These are phyloP conservation scores for Drosophila ercepeae DNA, from an alignment of 1,140 invertebrate genomes.

Conservation along the genomic window DNA sequence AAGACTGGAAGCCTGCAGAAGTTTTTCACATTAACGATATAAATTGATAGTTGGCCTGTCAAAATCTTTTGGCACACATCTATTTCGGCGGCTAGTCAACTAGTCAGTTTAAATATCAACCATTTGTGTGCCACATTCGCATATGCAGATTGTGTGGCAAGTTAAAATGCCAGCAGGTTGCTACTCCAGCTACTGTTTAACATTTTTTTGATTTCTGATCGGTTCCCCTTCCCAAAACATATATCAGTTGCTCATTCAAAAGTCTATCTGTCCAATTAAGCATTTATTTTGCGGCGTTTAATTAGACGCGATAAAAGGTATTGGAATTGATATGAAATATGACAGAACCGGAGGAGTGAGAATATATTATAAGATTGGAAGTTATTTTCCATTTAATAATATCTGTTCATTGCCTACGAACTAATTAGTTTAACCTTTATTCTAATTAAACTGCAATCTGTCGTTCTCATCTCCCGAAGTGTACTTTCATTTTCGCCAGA, in stretches of 20 bases:
- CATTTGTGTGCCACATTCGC: slow-evolving; percentile 36
- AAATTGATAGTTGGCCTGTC: slow-evolving; percentile 68
- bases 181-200: slow-evolving; percentile 39
- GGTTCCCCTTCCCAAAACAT: slow-evolving; percentile 17
- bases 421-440: neutral
- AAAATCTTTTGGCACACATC: slow-evolving; percentile 79
- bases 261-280: slow-evolving; percentile 81
- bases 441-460: slow-evolving; percentile 7
- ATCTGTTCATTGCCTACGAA: neutral
- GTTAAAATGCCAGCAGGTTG: slow-evolving; percentile 59
- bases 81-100: slow-evolving; percentile 54
- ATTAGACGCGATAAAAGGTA: slow-evolving; percentile 68
- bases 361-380: neutral
- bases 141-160: slow-evolving; percentile 73
- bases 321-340: slow-evolving; percentile 45
- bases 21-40: slow-evolving; percentile 52
- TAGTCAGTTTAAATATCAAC: slow-evolving; percentile 54
- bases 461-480: slow-evolving; percentile 8
- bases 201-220: slow-evolving; percentile 35
- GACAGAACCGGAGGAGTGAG: slow-evolving; percentile 15
- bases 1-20: slow-evolving; percentile 11
- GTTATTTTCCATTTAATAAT: neutral
- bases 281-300: slow-evolving; percentile 71
- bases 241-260: slow-evolving; percentile 58
- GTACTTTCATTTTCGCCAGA: slow-evolving; percentile 16